Evolutionary conservation across 2,113 vertebrate genomes (phyloP).

Genomic region (Mustelus asterias): DNA sequence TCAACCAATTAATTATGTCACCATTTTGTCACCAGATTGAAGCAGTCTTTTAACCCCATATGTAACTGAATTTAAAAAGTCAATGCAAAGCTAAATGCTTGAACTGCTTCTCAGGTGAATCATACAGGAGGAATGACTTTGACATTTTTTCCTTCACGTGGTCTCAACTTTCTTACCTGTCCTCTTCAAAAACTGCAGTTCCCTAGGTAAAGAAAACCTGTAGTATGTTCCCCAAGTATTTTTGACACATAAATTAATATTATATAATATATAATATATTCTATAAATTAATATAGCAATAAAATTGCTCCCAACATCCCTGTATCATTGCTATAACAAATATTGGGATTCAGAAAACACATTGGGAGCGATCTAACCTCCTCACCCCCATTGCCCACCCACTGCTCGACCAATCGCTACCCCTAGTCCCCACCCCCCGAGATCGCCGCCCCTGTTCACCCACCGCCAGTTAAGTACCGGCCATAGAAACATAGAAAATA

Average conservation of each 20-base stretch:
- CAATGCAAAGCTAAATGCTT: background rate
- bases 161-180: background rate
- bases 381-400: no score
- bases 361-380: background rate
- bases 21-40: background rate
- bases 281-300: background rate
- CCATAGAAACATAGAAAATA: no score
- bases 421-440: no score
- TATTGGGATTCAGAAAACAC: background rate
- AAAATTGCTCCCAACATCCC: background rate
- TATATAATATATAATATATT: background rate
- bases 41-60: background rate
- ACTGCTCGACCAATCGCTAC: no score
- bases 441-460: no score
- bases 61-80: background rate
- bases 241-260: background rate
- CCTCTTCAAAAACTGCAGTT: background rate
- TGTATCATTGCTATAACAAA: background rate
- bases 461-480: no score
- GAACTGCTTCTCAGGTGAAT: background rate
- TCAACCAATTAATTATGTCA: no score
- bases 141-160: background rate
- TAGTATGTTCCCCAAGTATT: background rate
- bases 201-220: background rate
- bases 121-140: background rate